A percentile compares a stretch with the other conserved stretches of the same genome.
These are phyloP conservation scores for Sclerodermus sp. DNA, from an alignment of 2,888 invertebrate genomes.

Conservation along the genomic window DNA sequence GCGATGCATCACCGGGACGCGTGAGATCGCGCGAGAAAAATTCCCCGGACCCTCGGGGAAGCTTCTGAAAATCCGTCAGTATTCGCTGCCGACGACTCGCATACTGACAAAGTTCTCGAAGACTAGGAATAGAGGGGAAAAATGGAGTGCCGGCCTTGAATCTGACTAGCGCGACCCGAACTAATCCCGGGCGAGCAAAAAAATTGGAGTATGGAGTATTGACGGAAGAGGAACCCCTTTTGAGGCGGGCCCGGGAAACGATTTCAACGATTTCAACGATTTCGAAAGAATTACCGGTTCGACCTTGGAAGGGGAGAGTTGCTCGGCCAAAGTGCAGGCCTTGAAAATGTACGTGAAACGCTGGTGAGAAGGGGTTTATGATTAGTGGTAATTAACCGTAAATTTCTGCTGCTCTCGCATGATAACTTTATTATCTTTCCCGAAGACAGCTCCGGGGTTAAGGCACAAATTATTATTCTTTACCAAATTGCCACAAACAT, in stretches of 20 bases:
- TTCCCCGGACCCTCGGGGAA: background rate
- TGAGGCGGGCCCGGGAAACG: conserved; percentile 26
- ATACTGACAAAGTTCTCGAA: background rate
- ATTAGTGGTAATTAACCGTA: no score
- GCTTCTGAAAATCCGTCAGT: background rate
- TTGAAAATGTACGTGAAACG: no score
- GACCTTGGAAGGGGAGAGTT: conserved; percentile 18
- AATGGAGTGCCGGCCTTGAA: conserved; percentile 33
- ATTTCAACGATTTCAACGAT: conserved; percentile 27
- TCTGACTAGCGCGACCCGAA: conserved; percentile 20
- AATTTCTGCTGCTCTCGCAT: no score
- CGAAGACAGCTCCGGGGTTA: no score
- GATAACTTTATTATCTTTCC: no score
- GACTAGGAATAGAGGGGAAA: background rate
- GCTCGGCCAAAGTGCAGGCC: background rate
- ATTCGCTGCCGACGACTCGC: background rate
- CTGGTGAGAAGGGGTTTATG: no score
- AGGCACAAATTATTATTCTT: no score
- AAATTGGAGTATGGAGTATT: conserved; percentile 55
- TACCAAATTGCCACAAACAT: no score
- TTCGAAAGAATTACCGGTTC: conserved; percentile 20
- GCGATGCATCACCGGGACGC: background rate
- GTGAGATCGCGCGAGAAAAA: background rate
- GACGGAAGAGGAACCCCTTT: conserved; percentile 43
- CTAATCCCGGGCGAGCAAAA: conserved; percentile 29